Base-by-base conservation (phyloP, 2,113 vertebrate genomes). In the Gnathonemus longibarbis region DNA sequence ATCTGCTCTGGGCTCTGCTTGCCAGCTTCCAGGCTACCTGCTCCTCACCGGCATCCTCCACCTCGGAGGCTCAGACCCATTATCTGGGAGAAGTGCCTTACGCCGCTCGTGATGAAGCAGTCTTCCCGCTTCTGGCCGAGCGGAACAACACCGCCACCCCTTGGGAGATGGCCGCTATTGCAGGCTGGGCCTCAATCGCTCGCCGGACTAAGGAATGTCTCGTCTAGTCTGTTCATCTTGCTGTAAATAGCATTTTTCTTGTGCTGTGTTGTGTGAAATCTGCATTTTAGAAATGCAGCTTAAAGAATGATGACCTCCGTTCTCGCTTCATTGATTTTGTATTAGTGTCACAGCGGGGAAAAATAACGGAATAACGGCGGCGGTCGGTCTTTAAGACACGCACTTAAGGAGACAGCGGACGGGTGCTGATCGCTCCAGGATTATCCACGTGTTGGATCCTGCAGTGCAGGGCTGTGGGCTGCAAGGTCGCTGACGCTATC, bases 11-110 rank as follows among this genome's bases (percentile, higher is more conserved):
- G 91, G 95, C 95, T 95, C 95, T 93, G 94, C 94, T 94, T 94
- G 53, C 91, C 95, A 95, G 96, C 96, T 96, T 96, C 96, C 95
- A 95, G 95, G 95, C 95, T 96, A 96, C 96, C 96, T 96, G 95
- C 96, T 94, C 94, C 42, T 92, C 93, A 93, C 93, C 91, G 94
- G 91, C 93, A 95, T 95, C 94, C 95, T 95, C 93, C 93, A 93
- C 94, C 95, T 95, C 94, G 92, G 90, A 94, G 90, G 95, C 95
- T 94, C 93, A 92, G 93, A 91, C 92, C 92, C 93, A 93, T 93
- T 94, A 92, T 94, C 94, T 93, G 94, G 92, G 92, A 93, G 93
- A 94, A 92, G 91, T 93, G 90, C 90, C 91, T 93, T 89, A 94
- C 93, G 89, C 90, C 92, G 91, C 94, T 92, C 94, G 91, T 95